Base-by-base conservation (phyloP, 1,140 invertebrate genomes). In the Zaprionus nigranus region DNA sequence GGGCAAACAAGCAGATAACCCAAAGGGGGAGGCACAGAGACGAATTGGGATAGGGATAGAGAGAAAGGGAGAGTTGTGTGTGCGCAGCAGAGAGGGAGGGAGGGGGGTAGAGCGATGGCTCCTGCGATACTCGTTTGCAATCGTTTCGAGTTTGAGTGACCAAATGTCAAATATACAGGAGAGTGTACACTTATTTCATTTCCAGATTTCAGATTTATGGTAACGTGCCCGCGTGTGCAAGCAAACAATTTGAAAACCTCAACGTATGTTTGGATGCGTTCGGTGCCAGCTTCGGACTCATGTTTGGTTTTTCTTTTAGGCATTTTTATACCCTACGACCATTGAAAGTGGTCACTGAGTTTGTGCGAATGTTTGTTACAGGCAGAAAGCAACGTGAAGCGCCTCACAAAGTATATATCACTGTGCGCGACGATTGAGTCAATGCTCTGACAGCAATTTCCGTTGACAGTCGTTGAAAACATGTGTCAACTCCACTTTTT, bases 201-300 rank as follows among this genome's bases (percentile, higher is more conserved):
- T 81, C 70, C 78, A 88, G 84, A 88, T 90, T 81, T 67, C 78
- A 90, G 84, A 88, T 88, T 88, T 87, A 87, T 87, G 84, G 74
- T 69, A 72, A 71, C 73, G 43, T 71, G 60, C 24, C 22, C 61
- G 22, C 38, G 22, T 61, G 22, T 61, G 49, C 38, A 54, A 66
- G 75, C 63, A 73, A 67, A 62, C 75, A 56, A 68, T 78, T 75
- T 76, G 56, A 46, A 63, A 58, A 46, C 22, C 67, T 54, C 49
- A 38, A 51, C 57, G n/a, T n/a, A 61, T 40, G 59, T 34, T 24
- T 7, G 28, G 30, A 3, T n/a, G 11, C 26, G 53, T 34, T 15
- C 24, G 2, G 1, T 15, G 13, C 7, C 5, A 26, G 13, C 1
- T 26, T 30, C 5, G 24, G 7, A 6, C 17, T 11, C 3, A 4